Evolutionary conservation across 2,113 vertebrate genomes (phyloP).

Genomic region (western clawed frog (Xenopus tropicalis)): DNA sequence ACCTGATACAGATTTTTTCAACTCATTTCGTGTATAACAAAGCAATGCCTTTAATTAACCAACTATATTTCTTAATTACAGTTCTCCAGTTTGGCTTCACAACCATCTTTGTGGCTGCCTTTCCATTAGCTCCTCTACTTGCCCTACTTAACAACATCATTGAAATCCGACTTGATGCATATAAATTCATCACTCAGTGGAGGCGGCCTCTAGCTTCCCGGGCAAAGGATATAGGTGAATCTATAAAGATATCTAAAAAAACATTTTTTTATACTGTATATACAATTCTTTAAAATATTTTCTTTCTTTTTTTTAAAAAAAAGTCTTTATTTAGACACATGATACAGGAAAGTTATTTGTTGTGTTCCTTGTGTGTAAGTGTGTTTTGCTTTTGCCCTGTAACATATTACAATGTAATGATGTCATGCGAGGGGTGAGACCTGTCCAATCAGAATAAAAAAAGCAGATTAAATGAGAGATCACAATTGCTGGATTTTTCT

Average conservation of each 20-base stretch:
- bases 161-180: constrained; percentile 93
- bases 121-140: constrained; percentile 89
- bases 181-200: constrained; percentile 97
- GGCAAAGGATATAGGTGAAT: constrained; percentile 91
- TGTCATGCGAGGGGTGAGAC: too few relatives aligned
- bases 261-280: too few relatives aligned
- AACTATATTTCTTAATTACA: constrained; percentile 46
- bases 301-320: background rate
- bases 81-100: constrained; percentile 96
- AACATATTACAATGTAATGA: too few relatives aligned
- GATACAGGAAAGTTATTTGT: too few relatives aligned
- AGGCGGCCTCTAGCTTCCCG: constrained; percentile 87
- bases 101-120: constrained; percentile 96
- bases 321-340: background rate
- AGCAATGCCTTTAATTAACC: too few relatives aligned
- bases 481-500: too few relatives aligned
- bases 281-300: constrained; percentile 9
- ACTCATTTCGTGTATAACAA: too few relatives aligned
- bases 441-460: too few relatives aligned
- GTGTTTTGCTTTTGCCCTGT: too few relatives aligned
- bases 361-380: too few relatives aligned
- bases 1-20: too few relatives aligned
- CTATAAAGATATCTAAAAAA: constrained; percentile 4
- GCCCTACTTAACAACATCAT: constrained; percentile 95
- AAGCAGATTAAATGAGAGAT: too few relatives aligned